Evolutionary conservation across 2,797 vertebrate species (phyloP).

Genomic region (Iguana delicatissima): DNA sequence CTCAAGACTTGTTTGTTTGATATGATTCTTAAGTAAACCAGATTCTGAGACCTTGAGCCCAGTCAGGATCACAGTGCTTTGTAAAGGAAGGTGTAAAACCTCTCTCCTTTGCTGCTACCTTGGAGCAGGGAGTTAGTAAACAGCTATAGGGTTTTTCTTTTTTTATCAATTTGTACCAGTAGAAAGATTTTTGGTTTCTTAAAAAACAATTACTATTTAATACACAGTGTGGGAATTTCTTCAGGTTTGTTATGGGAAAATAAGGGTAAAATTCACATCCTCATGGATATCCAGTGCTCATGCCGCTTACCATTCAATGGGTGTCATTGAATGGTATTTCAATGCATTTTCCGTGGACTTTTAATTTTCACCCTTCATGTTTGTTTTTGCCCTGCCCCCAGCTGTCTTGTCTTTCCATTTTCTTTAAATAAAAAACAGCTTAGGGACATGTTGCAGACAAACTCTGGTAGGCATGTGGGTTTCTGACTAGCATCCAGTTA

Average conservation of each 20-base stretch:
- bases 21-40: neutral
- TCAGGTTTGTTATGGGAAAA: neutral
- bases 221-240: neutral
- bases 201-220: neutral
- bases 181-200: neutral
- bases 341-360: neutral
- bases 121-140: neutral
- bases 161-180: no score
- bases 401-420: neutral
- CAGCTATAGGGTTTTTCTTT: neutral
- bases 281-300: neutral
- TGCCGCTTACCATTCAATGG: neutral
- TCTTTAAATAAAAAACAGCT: neutral
- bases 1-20: no score
- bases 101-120: neutral
- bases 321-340: no score
- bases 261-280: no score
- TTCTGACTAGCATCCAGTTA: slow-evolving; percentile 2
- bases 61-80: neutral
- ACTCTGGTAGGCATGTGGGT: neutral
- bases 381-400: neutral
- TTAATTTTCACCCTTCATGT: neutral
- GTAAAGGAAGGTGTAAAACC: neutral
- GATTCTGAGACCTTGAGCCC: neutral
- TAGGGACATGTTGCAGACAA: neutral